A percentile compares a stretch with the other conserved stretches of the same genome.
Evolutionary conservation across 2,113 vertebrate genomes (phyloP).

Genomic region (Martes martes): DNA sequence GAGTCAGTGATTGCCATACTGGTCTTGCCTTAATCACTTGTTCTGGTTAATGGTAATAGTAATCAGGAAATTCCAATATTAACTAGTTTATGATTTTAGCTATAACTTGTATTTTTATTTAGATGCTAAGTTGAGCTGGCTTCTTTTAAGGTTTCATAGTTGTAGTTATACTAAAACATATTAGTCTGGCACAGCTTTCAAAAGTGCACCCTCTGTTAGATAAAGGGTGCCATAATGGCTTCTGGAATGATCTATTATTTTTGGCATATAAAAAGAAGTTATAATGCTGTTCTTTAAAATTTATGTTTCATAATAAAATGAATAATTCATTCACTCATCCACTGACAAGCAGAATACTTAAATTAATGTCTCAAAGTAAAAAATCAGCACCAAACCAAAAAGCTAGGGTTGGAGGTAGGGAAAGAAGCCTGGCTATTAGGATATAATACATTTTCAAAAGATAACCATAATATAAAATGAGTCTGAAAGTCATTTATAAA

Average conservation of each 20-base stretch:
- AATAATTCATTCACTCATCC: constrained; percentile 59
- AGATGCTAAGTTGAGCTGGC: constrained; percentile 9
- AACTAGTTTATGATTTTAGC: neutral
- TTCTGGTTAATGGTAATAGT: constrained; percentile 13
- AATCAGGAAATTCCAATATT: constrained; percentile 7
- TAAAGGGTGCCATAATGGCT: constrained; percentile 62
- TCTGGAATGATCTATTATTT: constrained; percentile 74
- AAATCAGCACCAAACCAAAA: constrained; percentile 67
- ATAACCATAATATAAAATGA: constrained; percentile 75
- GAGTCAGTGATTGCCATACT: neutral
- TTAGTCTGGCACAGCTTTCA: constrained; percentile 56
- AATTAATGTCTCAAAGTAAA: constrained; percentile 74
- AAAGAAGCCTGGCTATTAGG: constrained; percentile 68
- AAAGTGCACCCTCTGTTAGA: constrained; percentile 52
- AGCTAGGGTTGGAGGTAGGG: neutral
- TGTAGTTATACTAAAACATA: constrained; percentile 45
- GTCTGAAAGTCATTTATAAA: constrained; percentile 77
- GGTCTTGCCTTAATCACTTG: neutral
- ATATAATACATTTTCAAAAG: constrained; percentile 73
- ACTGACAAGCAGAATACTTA: constrained; percentile 66
- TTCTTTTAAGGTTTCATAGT: constrained; percentile 21
- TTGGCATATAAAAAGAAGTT: constrained; percentile 74
- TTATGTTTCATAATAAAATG: constrained; percentile 64
- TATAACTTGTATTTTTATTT: constrained; percentile 36
- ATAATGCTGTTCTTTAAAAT: constrained; percentile 75